Evolutionary conservation across 92 coral and sea anemone genomes (phyloP).

Genomic region (Siderastrea siderea): DNA sequence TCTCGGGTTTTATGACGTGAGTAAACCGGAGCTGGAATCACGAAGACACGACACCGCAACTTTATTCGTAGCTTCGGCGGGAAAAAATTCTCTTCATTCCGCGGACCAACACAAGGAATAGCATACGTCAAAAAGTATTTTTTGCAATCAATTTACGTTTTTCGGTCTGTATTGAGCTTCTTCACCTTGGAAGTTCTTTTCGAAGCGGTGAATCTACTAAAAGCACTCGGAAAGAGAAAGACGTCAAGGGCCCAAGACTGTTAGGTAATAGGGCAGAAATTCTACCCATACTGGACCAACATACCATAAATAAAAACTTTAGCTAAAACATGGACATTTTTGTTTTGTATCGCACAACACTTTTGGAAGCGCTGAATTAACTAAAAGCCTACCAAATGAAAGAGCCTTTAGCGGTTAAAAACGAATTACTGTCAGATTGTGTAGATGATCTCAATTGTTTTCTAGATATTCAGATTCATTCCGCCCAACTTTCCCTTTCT

Average conservation of each 20-base stretch:
- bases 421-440: not conserved
- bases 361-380: not conserved
- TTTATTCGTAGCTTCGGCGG: constrained; percentile 4
- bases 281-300: constrained; percentile 36
- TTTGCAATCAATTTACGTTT: not conserved
- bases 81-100: constrained; percentile 21
- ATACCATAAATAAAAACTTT: not conserved
- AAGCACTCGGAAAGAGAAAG: not conserved
- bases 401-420: not conserved
- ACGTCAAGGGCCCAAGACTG: not conserved
- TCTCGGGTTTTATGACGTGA: not conserved
- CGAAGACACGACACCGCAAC: not conserved
- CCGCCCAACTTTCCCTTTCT: not conserved
- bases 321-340: not conserved
- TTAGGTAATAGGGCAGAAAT: not conserved
- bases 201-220: not conserved
- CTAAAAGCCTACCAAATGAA: not conserved
- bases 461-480: not conserved
- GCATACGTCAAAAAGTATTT: constrained; percentile 1
- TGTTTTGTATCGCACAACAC: not conserved
- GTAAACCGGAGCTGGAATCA: not conserved
- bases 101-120: constrained; percentile 6
- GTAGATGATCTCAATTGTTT: not conserved
- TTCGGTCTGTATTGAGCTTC: constrained; percentile 4
- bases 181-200: not conserved